A percentile compares a stretch with the other conserved stretches of the same genome.
Evolutionary conservation across 2,888 invertebrate species (phyloP).

Genomic region (Pseudeuparius sepicola): DNA sequence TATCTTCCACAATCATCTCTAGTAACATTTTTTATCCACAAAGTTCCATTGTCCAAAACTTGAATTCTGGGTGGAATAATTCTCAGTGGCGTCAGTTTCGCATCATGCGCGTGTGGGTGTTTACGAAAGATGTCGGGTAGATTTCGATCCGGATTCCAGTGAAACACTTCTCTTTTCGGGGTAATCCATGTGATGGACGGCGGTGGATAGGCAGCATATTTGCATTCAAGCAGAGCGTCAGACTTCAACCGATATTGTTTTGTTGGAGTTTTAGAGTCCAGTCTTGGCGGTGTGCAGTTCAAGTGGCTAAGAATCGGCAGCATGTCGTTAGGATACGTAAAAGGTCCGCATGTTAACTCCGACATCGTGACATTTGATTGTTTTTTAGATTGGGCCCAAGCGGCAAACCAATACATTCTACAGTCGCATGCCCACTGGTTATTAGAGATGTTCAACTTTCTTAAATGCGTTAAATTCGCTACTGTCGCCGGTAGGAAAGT

Average conservation of each 20-base stretch:
- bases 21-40: conserved; percentile 44
- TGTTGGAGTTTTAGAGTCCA: conserved; percentile 51
- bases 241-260: conserved; percentile 53
- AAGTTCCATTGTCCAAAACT: conserved; percentile 46
- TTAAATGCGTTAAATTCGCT: conserved; percentile 50
- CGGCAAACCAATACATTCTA: conserved; percentile 42
- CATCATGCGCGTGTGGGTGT: conserved; percentile 54
- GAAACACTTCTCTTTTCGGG: conserved; percentile 58
- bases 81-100: conserved; percentile 38
- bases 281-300: conserved; percentile 56
- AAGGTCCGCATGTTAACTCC: conserved; percentile 52
- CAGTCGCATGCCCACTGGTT: conserved; percentile 86
- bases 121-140: conserved; percentile 56
- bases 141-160: conserved; percentile 66
- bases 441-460: conserved; percentile 49
- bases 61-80: conserved; percentile 47
- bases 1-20: conserved; percentile 78
- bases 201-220: conserved; percentile 56
- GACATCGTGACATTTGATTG: conserved; percentile 41
- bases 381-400: conserved; percentile 38
- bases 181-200: conserved; percentile 83
- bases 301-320: conserved; percentile 58
- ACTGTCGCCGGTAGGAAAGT: conserved; percentile 62
- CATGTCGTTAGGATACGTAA: conserved; percentile 60
- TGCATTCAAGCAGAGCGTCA: conserved; percentile 66